phyloP scores from a whole-genome alignment of 2,797 vertebrate genomes.

The Neopelma chrysocephalum region DNA sequence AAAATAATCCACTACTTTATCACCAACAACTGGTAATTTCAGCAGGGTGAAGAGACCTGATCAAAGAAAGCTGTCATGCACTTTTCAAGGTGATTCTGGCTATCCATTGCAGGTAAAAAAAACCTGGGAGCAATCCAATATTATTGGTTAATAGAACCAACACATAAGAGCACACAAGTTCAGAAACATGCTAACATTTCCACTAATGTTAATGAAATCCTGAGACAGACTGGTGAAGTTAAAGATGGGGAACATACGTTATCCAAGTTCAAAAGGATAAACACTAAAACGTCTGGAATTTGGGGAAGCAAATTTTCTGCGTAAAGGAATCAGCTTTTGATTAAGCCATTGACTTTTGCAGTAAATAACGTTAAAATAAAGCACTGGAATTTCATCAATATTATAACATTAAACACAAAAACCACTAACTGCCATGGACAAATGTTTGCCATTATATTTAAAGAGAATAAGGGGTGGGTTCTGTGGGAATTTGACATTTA shows the following conservation, averaged over 20 bases:
- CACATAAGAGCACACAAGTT: not conserved
- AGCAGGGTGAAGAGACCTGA: not conserved
- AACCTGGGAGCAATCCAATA: not conserved
- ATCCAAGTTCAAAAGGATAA: not conserved
- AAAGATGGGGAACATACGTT: not conserved
- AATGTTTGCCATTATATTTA: slow-evolving; percentile 42
- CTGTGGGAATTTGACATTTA: slow-evolving; percentile 35
- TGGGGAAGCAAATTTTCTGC: not conserved
- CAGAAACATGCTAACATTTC: not conserved
- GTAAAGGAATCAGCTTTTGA: not conserved
- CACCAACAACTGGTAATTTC: not conserved
- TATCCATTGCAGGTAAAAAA: not conserved
- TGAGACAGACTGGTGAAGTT: not conserved
- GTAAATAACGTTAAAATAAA: slow-evolving; percentile 29
- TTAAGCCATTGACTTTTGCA: slow-evolving; percentile 7
- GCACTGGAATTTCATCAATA: slow-evolving; percentile 25
- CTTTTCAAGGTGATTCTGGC: not conserved
- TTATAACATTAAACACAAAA: slow-evolving; percentile 29
- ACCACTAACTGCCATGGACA: not conserved
- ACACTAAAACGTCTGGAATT: not conserved
- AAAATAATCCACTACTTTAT: not conserved
- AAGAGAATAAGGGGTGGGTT: slow-evolving; percentile 12
- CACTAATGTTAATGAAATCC: not conserved
- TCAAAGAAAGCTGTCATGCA: not conserved
- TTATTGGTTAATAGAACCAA: not conserved